These are phyloP conservation scores for Leptinotarsa haldemani DNA, from an alignment of 2,888 invertebrate genomes.

Conservation along the genomic window DNA sequence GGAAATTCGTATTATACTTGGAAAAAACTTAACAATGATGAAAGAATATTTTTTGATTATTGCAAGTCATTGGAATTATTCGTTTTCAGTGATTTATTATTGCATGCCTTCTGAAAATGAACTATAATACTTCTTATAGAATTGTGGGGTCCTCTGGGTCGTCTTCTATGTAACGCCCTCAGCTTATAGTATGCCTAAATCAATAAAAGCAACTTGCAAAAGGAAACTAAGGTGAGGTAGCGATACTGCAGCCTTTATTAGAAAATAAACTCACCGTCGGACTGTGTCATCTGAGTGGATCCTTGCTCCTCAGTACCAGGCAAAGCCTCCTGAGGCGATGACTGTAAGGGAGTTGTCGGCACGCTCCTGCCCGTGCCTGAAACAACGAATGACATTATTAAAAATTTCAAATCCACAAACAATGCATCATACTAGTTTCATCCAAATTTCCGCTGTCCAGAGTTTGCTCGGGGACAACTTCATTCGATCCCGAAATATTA, in stretches of 20 bases:
- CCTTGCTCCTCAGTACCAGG: slow-evolving; percentile 60
- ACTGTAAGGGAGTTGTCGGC: slow-evolving; percentile 75
- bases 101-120: too few relatives aligned
- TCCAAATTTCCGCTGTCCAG: slow-evolving; percentile 58
- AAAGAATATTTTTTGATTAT: too few relatives aligned
- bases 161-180: too few relatives aligned
- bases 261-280: slow-evolving; percentile 54
- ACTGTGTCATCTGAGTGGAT: slow-evolving; percentile 52
- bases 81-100: too few relatives aligned
- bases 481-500: slow-evolving; percentile 50
- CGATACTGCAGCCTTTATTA: background rate
- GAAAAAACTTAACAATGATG: too few relatives aligned
- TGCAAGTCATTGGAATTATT: too few relatives aligned
- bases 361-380: slow-evolving; percentile 74
- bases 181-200: too few relatives aligned
- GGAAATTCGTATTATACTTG: too few relatives aligned
- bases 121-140: too few relatives aligned
- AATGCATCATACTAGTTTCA: slow-evolving; percentile 60
- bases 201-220: too few relatives aligned
- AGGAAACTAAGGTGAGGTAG: too few relatives aligned
- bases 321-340: slow-evolving; percentile 70
- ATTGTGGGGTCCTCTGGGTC: too few relatives aligned
- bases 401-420: slow-evolving; percentile 44
- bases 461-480: slow-evolving; percentile 63
- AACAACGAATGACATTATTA: slow-evolving; percentile 51